A percentile compares a stretch with the other conserved stretches of the same genome.
Conservation (phyloP, 2,113 vertebrate genomes). For the Vulpes vulpes region DNA sequence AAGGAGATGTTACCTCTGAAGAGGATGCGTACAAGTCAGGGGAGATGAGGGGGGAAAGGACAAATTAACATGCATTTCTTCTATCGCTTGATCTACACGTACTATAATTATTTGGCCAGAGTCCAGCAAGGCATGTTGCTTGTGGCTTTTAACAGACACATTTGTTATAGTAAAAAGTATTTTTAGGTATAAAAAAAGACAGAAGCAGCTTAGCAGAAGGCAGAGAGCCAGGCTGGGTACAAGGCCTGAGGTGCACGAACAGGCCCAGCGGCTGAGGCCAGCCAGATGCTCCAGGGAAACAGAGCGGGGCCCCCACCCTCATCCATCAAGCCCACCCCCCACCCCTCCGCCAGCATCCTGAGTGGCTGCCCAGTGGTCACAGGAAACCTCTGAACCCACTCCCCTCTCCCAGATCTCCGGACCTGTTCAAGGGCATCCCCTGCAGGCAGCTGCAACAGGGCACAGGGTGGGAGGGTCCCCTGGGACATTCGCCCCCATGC, state of each 20-base stretch:
- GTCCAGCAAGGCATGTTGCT: background rate
- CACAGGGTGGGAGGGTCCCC: no score
- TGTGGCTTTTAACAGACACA: background rate
- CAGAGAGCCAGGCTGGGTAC: background rate
- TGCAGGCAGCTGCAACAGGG: background rate
- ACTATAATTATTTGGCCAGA: background rate
- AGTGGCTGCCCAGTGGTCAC: background rate
- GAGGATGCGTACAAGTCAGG: background rate
- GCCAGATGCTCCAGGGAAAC: background rate
- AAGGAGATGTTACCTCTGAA: background rate
- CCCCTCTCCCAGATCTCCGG: background rate
- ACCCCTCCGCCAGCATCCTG: background rate
- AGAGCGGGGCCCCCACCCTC: background rate
- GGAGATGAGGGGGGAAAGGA: background rate
- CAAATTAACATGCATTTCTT: background rate
- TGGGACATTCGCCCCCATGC: accelerated
- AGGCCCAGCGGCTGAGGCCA: background rate
- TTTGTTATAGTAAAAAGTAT: background rate
- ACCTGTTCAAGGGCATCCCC: background rate
- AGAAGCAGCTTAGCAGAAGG: background rate
- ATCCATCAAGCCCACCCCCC: background rate
- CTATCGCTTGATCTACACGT: background rate
- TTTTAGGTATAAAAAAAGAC: background rate
- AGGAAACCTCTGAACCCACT: background rate
- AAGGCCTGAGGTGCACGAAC: background rate